phyloP scores from a whole-genome alignment of 2,113 vertebrate species.

The Rynchops niger region DNA sequence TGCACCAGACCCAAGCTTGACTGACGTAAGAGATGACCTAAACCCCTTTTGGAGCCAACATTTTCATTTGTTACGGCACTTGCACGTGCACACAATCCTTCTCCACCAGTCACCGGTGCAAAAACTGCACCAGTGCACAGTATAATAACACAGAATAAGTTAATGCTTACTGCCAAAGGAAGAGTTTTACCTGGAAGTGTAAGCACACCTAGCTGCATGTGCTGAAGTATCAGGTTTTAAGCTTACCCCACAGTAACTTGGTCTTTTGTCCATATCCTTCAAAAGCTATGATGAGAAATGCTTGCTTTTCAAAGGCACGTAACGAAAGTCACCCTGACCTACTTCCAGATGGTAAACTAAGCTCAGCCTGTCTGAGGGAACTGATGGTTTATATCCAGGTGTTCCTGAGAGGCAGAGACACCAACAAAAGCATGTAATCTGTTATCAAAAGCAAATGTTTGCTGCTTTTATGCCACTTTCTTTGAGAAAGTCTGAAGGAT shows the following conservation, averaged over 20 bases:
- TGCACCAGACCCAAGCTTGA: background rate
- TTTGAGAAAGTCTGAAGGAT: background rate
- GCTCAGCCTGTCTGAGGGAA: background rate
- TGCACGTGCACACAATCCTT: background rate
- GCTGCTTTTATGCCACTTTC: background rate
- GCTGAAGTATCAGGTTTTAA: background rate
- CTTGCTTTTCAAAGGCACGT: background rate
- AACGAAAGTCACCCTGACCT: background rate
- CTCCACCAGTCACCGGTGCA: background rate
- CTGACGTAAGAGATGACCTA: background rate
- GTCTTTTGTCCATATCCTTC: background rate
- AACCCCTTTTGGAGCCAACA: background rate
- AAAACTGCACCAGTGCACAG: background rate
- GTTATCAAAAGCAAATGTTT: background rate
- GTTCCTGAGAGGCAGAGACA: background rate
- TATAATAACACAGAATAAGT: background rate
- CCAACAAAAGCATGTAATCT: background rate
- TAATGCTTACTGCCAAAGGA: background rate
- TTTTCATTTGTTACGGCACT: background rate
- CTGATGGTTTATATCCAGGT: background rate
- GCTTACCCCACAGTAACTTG: background rate
- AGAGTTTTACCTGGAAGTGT: background rate
- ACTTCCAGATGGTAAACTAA: background rate
- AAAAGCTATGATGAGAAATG: background rate
- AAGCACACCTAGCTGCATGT: background rate